Evolutionary conservation across 2,888 invertebrate genomes (phyloP), one percentile per base, ranked within the genome.

Genomic region (Drosophila pseudotalamancana): DNA sequence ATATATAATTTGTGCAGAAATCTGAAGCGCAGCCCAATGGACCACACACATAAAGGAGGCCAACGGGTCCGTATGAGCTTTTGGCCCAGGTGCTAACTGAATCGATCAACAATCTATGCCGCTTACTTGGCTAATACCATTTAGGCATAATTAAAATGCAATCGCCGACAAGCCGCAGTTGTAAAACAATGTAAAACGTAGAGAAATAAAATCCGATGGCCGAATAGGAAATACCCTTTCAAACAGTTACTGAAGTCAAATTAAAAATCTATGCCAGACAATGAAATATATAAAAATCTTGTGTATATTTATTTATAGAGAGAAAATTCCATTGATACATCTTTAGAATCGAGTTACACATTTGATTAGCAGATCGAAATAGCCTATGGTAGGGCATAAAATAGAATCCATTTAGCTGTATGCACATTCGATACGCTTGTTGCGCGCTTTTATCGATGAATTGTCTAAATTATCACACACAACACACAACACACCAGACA

Each of bases 391-490:
- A 27, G 59, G 11, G 12, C 12, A 18, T 19, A 29, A 57, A 59
- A 39, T 69, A 59, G 64, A 72, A 61, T 31, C 65, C 61, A 72
- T 80, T 84, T 69, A 80, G 71, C 53, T 59, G 23, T 56, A 43
- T 56, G 54, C 70, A 61, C 59, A 63, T 69, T 78, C 62, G 83
- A 74, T 62, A 71, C 69, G 77, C 80, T 88, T 64, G 83, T 75
- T 84, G 85, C 55, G 70, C 71, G 72, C 75, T 82, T 85, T 86
- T 84, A 86, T 85, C 82, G 82, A 70, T 64, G 72, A 62, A 82
- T 81, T 84, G 84, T 80, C 64, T 67, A 84, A 87, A 84, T 86
- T 77, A 87, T 87, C 84, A 77, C 87, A 83, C 79, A 77, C 63
- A 73, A 51, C 32, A 49, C 46, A 55, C 63, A 65, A 63, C 39